These are phyloP conservation scores for Misgurnus mizolepis DNA, from an alignment of 2,113 vertebrate species.

Conservation along the genomic window DNA sequence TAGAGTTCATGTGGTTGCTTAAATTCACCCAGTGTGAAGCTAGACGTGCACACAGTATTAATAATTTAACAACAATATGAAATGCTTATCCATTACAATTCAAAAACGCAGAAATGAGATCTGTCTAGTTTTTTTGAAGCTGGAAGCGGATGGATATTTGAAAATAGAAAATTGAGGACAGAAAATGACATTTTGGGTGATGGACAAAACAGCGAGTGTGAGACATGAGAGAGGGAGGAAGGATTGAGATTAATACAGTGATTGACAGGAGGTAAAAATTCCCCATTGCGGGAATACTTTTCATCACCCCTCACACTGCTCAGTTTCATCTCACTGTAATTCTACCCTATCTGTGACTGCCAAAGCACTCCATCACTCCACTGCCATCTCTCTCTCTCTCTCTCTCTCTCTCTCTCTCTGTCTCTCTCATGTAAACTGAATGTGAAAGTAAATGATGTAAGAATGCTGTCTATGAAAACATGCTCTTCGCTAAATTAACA, in stretches of 20 bases:
- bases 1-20: not conserved
- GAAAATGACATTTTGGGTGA: conserved; percentile 9
- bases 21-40: not conserved
- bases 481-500: conserved; percentile 35
- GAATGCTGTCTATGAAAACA: conserved; percentile 38
- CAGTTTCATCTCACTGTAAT: conserved; percentile 53
- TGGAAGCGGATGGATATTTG: conserved; percentile 28
- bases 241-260: conserved; percentile 66
- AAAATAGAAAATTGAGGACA: conserved; percentile 9
- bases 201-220: conserved; percentile 29
- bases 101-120: conserved; percentile 17
- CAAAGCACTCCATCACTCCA: conserved; percentile 28
- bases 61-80: not conserved
- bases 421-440: not conserved
- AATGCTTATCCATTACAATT: not conserved
- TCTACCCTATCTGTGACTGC: conserved; percentile 51
- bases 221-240: conserved; percentile 48
- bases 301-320: conserved; percentile 60
- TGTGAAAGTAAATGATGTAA: conserved; percentile 32
- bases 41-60: too few relatives aligned
- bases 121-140: not conserved
- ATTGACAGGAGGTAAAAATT: conserved; percentile 63
- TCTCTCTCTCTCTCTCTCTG: conserved; percentile 23
- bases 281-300: conserved; percentile 61
- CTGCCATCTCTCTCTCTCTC: not conserved